Evolutionary conservation across 1,140 invertebrate genomes (phyloP).

Genomic region (Hyphantria cunea): DNA sequence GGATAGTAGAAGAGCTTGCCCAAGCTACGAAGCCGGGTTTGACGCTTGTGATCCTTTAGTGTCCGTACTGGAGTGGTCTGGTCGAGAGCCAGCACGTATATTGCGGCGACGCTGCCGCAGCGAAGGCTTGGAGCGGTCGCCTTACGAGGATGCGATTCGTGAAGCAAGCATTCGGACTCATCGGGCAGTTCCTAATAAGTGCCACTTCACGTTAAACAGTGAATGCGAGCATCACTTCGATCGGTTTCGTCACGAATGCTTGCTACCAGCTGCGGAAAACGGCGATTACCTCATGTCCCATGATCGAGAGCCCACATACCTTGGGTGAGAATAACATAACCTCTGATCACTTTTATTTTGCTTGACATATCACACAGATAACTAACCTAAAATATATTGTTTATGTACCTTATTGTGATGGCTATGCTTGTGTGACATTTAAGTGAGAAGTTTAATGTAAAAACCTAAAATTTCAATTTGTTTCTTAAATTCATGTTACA

Average conservation of each 20-base stretch:
- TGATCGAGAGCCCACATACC: conserved; percentile 49
- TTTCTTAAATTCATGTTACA: neutral
- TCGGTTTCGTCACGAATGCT: conserved; percentile 63
- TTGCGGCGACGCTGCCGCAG: conserved; percentile 71
- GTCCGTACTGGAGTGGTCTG: conserved; percentile 68
- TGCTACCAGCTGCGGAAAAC: conserved; percentile 60
- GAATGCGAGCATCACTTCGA: conserved; percentile 52
- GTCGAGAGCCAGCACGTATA: conserved; percentile 63
- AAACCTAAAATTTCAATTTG: no score
- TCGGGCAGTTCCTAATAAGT: conserved; percentile 58
- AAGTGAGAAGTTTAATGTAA: no score
- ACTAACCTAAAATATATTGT: conserved; percentile 5
- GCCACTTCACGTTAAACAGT: conserved; percentile 65
- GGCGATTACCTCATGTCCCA: conserved; percentile 74
- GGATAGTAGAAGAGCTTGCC: conserved; percentile 71
- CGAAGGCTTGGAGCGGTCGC: conserved; percentile 71
- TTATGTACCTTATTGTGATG: no score
- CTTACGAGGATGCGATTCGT: conserved; percentile 69
- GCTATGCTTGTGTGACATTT: no score
- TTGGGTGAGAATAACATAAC: conserved; percentile 53
- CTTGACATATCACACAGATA: conserved; percentile 3
- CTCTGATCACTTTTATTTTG: conserved; percentile 7
- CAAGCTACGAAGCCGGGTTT: conserved; percentile 73
- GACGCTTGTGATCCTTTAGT: conserved; percentile 70
- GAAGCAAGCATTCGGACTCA: conserved; percentile 50